Evolutionary conservation across 2,888 invertebrate species (phyloP).

Genomic region (Furcula furcula): DNA sequence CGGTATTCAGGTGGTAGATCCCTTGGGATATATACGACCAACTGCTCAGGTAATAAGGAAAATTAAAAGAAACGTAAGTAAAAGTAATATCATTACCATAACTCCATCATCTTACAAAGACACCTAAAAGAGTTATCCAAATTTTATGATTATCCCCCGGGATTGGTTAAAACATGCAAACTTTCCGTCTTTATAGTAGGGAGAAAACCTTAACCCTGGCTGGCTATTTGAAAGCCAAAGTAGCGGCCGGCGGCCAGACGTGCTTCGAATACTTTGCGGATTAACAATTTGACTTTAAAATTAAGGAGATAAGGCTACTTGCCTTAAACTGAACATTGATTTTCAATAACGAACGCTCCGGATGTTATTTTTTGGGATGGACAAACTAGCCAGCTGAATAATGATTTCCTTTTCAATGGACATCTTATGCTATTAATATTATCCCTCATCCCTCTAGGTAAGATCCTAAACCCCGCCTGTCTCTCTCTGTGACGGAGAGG

Average conservation of each 20-base stretch:
- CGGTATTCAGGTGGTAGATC: too few relatives aligned
- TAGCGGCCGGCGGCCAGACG: slow-evolving; percentile 38
- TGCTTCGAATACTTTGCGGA: slow-evolving; percentile 57
- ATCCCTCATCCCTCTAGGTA: too few relatives aligned
- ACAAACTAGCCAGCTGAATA: slow-evolving; percentile 8
- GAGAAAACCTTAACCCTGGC: slow-evolving; percentile 36
- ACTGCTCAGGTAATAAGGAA: too few relatives aligned
- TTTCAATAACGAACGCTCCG: slow-evolving; percentile 41
- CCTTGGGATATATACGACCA: too few relatives aligned
- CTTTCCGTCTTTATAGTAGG: slow-evolving; percentile 20
- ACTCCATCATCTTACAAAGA: too few relatives aligned
- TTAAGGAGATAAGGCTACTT: slow-evolving; percentile 58
- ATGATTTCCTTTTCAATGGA: too few relatives aligned
- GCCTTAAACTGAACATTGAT: slow-evolving; percentile 47
- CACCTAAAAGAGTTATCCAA: slow-evolving; percentile 1
- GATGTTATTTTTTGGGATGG: slow-evolving; percentile 34
- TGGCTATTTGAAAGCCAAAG: slow-evolving; percentile 55
- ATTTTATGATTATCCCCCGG: slow-evolving; percentile 14
- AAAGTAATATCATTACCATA: too few relatives aligned
- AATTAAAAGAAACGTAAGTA: too few relatives aligned
- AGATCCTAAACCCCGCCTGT: too few relatives aligned
- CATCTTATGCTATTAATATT: too few relatives aligned
- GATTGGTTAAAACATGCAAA: slow-evolving; percentile 22
- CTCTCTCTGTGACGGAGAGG: too few relatives aligned
- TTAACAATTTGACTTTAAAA: slow-evolving; percentile 71